These are phyloP conservation scores for Brachionus calyciflorus DNA, from an alignment of 1,140 invertebrate species.

Conservation along the genomic window DNA sequence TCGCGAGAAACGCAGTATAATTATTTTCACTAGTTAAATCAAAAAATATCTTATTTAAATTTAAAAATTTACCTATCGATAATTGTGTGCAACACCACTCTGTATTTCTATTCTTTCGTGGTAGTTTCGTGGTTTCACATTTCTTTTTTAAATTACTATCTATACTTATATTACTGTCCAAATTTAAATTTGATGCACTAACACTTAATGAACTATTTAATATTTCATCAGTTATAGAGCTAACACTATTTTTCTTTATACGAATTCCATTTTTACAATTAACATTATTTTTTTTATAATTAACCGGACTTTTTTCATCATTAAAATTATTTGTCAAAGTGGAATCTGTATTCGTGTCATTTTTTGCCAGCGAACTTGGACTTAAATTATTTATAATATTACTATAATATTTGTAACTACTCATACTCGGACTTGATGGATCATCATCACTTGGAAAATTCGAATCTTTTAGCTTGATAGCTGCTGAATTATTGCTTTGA, in stretches of 20 bases:
- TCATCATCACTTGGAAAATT: background rate
- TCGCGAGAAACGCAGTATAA: too few species aligned
- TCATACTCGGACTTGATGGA: background rate
- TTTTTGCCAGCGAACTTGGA: background rate
- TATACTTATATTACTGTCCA: background rate
- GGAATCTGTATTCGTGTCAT: background rate
- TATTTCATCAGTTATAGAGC: slow-evolving; percentile 21
- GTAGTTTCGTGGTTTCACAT: background rate
- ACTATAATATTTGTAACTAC: slow-evolving; percentile 41
- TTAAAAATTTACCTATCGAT: background rate
- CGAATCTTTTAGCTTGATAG: background rate
- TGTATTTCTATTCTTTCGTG: slow-evolving; percentile 8
- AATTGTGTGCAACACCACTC: background rate
- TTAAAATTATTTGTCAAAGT: background rate
- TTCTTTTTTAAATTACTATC: background rate
- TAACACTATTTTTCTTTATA: background rate
- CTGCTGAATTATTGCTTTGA: background rate
- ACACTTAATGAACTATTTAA: slow-evolving; percentile 26
- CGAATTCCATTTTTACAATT: slow-evolving; percentile 11
- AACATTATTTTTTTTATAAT: background rate
- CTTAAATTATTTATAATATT: slow-evolving; percentile 26
- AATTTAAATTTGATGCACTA: slow-evolving; percentile 27
- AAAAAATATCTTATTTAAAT: background rate
- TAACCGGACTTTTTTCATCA: background rate
- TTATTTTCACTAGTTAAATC: too few species aligned